Percentiles rank a stretch among this genome's conserved stretches.
Evolutionary conservation across 2,797 vertebrate species (phyloP).

Genomic region (Spea hammondii): DNA sequence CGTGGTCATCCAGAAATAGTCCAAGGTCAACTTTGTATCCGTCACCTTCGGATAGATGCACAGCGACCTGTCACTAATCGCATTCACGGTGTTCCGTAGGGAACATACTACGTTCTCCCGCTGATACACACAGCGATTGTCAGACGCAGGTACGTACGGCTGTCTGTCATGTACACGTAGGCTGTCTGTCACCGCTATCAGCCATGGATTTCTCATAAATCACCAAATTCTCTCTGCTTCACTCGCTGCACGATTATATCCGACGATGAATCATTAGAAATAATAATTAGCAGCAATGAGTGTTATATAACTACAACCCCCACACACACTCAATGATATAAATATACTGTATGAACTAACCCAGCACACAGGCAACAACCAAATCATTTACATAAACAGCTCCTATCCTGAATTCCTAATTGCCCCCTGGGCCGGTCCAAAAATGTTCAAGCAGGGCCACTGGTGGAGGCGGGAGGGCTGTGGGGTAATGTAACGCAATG

Average conservation of each 20-base stretch:
- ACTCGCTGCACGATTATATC: conserved; percentile 31
- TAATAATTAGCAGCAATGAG: conserved; percentile 43
- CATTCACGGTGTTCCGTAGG: too few relatives aligned
- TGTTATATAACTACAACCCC: conserved; percentile 33
- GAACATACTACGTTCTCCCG: too few relatives aligned
- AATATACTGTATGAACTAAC: conserved; percentile 19
- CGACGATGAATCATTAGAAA: conserved; percentile 49
- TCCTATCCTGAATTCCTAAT: too few relatives aligned
- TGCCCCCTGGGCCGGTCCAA: too few relatives aligned
- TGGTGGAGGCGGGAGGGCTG: too few relatives aligned
- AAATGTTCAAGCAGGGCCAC: too few relatives aligned
- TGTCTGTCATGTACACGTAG: background rate
- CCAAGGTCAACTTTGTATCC: too few relatives aligned
- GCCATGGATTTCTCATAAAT: conserved; percentile 2
- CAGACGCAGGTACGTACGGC: background rate
- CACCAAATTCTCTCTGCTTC: conserved; percentile 3
- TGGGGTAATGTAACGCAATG: too few relatives aligned
- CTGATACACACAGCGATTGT: background rate
- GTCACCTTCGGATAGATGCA: too few relatives aligned
- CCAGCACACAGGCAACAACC: background rate
- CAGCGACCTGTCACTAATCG: too few relatives aligned
- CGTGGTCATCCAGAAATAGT: too few relatives aligned
- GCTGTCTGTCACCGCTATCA: background rate
- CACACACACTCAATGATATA: conserved; percentile 16
- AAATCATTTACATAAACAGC: too few relatives aligned